These are phyloP conservation scores for Cyrtorhinus lividipennis DNA, from an alignment of 1,140 invertebrate species.

Conservation along the genomic window DNA sequence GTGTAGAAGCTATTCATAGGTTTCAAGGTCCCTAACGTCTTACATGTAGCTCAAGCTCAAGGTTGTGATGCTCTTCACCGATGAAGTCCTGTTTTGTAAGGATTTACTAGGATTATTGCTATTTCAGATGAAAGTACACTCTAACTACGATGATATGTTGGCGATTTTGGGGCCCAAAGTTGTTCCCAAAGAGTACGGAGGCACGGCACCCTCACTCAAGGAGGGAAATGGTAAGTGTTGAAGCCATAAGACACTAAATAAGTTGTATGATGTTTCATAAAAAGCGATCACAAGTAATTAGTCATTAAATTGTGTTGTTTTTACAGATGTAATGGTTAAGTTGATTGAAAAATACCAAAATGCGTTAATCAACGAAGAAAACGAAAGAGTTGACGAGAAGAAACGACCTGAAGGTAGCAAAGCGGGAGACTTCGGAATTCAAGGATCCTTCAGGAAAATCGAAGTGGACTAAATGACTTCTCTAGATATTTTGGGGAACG, in stretches of 20 bases:
- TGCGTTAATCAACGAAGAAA: constrained; percentile 23
- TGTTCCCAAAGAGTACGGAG: constrained; percentile 23
- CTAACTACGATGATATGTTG: constrained; percentile 19
- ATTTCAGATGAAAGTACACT: constrained; percentile 22
- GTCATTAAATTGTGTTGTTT: not conserved
- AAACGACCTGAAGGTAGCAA: constrained; percentile 16
- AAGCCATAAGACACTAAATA: not conserved
- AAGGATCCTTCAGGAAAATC: constrained; percentile 24
- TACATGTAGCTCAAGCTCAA: too few species aligned
- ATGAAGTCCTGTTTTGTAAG: too few species aligned
- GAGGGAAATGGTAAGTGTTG: constrained; percentile 20
- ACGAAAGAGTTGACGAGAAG: constrained; percentile 19
- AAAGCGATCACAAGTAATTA: not conserved
- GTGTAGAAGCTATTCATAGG: too few species aligned
- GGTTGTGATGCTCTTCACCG: too few species aligned
- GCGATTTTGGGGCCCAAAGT: constrained; percentile 18
- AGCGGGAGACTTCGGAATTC: constrained; percentile 8
- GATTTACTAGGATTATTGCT: too few species aligned
- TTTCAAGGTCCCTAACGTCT: too few species aligned
- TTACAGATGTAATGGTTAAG: not conserved
- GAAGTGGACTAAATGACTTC: constrained; percentile 17
- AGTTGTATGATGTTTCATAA: too few species aligned
- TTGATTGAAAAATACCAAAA: constrained; percentile 18
- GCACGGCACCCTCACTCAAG: constrained; percentile 14
- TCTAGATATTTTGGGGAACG: not conserved